Evolutionary conservation across 2,888 invertebrate genomes (phyloP).

Genomic region (Lissocephala sabroskyi): DNA sequence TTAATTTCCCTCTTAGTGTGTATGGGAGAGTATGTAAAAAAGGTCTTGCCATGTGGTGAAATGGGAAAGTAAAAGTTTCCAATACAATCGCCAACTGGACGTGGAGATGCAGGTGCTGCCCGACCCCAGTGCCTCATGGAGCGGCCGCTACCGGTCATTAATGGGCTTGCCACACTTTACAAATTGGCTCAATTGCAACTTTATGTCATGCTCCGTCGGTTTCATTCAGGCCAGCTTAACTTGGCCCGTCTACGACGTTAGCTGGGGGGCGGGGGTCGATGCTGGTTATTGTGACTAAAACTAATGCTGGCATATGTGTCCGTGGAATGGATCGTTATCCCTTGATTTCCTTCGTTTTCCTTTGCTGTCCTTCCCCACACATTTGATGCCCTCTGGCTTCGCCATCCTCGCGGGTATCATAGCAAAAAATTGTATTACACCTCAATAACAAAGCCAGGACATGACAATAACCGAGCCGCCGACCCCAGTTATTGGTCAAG

Average conservation of each 20-base stretch:
- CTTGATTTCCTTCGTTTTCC: slow-evolving; percentile 36
- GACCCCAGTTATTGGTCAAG: no score
- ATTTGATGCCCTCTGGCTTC: slow-evolving; percentile 4
- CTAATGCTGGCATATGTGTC: slow-evolving; percentile 67
- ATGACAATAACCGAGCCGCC: slow-evolving; percentile 55
- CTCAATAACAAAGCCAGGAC: slow-evolving; percentile 71
- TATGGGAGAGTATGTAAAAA: slow-evolving; percentile 24
- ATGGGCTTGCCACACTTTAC: slow-evolving; percentile 66
- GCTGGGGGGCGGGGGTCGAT: not conserved
- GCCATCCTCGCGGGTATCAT: slow-evolving; percentile 60
- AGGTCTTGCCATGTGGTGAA: slow-evolving; percentile 32
- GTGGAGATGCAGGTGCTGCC: slow-evolving; percentile 36
- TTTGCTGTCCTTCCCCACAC: slow-evolving; percentile 20
- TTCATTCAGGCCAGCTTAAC: not conserved
- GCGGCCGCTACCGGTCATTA: slow-evolving; percentile 36
- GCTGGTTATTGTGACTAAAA: slow-evolving; percentile 38
- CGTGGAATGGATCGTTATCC: slow-evolving; percentile 56
- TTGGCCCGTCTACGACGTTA: not conserved
- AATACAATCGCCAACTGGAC: not conserved
- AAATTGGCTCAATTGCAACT: slow-evolving; percentile 73
- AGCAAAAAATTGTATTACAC: slow-evolving; percentile 71
- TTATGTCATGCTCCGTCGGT: slow-evolving; percentile 59
- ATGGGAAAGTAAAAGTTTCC: not conserved
- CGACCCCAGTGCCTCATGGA: slow-evolving; percentile 11
- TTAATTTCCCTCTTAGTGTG: slow-evolving; percentile 51